These are phyloP conservation scores for Axea sp. DNA, from an alignment of 2,888 invertebrate genomes.

Conservation along the genomic window DNA sequence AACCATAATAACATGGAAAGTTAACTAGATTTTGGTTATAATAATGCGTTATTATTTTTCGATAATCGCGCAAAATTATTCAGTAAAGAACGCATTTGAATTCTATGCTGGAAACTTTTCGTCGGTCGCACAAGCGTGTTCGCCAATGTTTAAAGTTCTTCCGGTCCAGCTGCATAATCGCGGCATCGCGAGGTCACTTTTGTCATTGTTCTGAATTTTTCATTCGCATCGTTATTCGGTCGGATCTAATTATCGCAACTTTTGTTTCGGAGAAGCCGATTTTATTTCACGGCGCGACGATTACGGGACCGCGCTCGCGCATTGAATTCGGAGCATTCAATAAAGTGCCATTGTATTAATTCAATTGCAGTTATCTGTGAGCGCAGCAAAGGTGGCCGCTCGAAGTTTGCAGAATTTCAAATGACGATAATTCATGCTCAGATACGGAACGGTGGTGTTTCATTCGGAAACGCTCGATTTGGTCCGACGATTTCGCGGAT, in stretches of 20 bases:
- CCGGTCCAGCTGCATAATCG: conserved; percentile 6
- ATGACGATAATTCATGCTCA: conserved; percentile 61
- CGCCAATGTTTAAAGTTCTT: conserved; percentile 6
- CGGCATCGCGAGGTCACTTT: conserved; percentile 3
- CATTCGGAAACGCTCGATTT: conserved; percentile 58
- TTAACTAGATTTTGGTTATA: conserved; percentile 8
- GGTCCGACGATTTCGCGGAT: conserved; percentile 50
- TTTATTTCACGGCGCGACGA: conserved; percentile 50
- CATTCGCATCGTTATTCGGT: conserved; percentile 36
- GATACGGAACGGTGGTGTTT: conserved; percentile 54
- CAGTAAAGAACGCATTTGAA: conserved; percentile 14
- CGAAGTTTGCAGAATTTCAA: conserved; percentile 60
- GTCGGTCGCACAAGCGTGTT: neutral
- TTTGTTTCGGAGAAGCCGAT: conserved; percentile 50
- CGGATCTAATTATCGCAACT: conserved; percentile 54
- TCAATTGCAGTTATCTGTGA: conserved; percentile 67
- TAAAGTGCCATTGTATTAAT: conserved; percentile 68
- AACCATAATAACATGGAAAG: neutral
- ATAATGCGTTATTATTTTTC: conserved; percentile 8
- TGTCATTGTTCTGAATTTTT: conserved; percentile 58
- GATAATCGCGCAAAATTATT: neutral
- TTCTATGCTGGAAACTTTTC: conserved; percentile 15
- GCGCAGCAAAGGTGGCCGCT: conserved; percentile 51
- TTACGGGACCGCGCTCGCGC: conserved; percentile 47
- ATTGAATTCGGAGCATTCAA: conserved; percentile 59